phyloP scores from a whole-genome alignment of 2,797 vertebrate species.

The Varecia variegata region DNA sequence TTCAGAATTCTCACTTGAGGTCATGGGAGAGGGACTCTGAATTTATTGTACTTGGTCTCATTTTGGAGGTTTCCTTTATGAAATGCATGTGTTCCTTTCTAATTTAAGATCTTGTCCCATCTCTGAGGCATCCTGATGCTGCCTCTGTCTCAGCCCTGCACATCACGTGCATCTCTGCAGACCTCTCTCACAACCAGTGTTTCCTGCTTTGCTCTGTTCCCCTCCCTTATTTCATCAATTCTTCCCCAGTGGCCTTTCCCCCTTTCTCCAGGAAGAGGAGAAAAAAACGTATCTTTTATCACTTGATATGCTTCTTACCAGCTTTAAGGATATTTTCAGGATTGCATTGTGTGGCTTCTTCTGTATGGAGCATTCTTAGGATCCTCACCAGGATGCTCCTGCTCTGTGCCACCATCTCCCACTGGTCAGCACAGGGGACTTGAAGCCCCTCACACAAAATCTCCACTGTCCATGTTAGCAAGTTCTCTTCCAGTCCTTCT shows the following conservation, averaged over 20 bases:
- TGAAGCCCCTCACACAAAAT: background rate
- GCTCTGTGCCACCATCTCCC: background rate
- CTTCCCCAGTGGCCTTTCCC: background rate
- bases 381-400: background rate
- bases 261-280: background rate
- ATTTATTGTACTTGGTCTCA: background rate
- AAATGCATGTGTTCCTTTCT: background rate
- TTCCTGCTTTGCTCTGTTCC: background rate
- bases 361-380: background rate
- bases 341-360: background rate
- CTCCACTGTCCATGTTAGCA: background rate
- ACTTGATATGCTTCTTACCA: background rate
- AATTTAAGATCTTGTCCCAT: background rate
- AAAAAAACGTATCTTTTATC: background rate
- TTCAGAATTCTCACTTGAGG: background rate
- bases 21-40: background rate
- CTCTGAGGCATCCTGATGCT: background rate
- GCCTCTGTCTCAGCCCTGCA: background rate
- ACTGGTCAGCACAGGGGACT: background rate
- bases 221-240: background rate
- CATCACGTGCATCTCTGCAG: background rate
- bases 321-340: background rate
- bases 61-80: background rate
- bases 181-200: background rate
- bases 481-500: background rate